Base-by-base conservation (phyloP, 1,140 invertebrate species). In the Sipha flava region DNA sequence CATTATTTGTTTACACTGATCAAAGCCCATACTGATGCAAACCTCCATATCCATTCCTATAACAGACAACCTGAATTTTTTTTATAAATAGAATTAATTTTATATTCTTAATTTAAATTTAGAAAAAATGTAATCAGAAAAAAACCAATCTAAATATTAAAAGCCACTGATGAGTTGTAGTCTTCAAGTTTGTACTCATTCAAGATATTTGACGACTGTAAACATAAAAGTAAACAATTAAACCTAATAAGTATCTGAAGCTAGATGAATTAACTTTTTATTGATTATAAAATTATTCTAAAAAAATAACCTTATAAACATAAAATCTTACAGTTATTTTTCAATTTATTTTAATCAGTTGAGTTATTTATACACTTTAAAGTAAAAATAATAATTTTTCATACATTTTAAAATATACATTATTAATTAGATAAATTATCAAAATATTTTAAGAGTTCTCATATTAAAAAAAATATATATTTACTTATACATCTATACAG, bases 211-310 rank as follows among this genome's bases (percentile, higher is more conserved):
- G 34, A 77, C 49, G 40, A 57, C 49, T 59, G 66, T 37, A 47
- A 79, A 66, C 64, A 80, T 49, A 80, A 80, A 49, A 34, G 34
- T 66, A 66, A 66, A 66, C 6, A 16, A 43, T 66, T 66, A 66
- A 66, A 66, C 64, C 64, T 66, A 66, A 59, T 31, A 59, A 40
- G 0, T 21, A 79, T 29, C 34, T 14, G n/a, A 12, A 43, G 2
- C 34, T 14, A 62, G 29, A 37, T 62, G 4, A 2, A 29, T 3
- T 62, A 45, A 16, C 0, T 40, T 37, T 0, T 14, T 40, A 64
- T 64, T 64, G 12, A 64, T 64, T 37, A 6, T 37, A 37, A 37
- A 66, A 40, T 66, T 66, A 66, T 66, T 64, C 3, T 40, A 5
- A 57, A 57, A 16, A 6, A 57, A 26, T 57, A n/a, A n/a, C n/a